Evolutionary conservation across 2,888 invertebrate genomes (phyloP).

Genomic region (Habroteleia sp.): DNA sequence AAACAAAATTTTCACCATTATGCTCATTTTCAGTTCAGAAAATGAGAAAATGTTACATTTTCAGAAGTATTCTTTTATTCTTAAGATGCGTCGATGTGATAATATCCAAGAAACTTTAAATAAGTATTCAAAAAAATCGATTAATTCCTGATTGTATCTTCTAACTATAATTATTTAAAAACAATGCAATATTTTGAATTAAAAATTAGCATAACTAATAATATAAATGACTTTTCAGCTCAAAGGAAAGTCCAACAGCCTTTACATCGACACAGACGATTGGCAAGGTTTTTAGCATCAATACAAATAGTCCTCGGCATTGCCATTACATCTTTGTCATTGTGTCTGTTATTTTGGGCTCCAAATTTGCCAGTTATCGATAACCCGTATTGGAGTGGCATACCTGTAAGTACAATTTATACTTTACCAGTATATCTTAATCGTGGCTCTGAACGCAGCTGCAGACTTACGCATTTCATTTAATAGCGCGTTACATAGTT

Average conservation of each 20-base stretch:
- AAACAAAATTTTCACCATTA: no score
- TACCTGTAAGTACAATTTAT: slow-evolving; percentile 82
- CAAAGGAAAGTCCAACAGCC: slow-evolving; percentile 82
- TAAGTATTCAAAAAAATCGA: no score
- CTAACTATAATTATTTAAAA: no score
- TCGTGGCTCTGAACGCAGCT: slow-evolving; percentile 39
- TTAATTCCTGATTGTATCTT: no score
- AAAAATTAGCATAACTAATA: no score
- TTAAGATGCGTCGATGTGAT: no score
- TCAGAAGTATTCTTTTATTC: no score
- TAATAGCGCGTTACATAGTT: slow-evolving; percentile 33
- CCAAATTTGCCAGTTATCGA: slow-evolving; percentile 84
- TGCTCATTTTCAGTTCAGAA: no score
- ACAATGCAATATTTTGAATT: no score
- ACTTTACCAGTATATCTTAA: slow-evolving; percentile 36
- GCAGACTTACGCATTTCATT: slow-evolving; percentile 38
- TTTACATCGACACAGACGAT: slow-evolving; percentile 81
- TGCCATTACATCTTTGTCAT: slow-evolving; percentile 82
- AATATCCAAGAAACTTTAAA: no score
- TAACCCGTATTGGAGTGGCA: slow-evolving; percentile 86
- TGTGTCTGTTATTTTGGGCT: slow-evolving; percentile 84
- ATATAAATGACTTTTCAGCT: slow-evolving; percentile 70
- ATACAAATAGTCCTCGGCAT: slow-evolving; percentile 83
- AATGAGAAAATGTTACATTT: no score
- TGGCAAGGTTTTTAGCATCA: slow-evolving; percentile 82